Evolutionary conservation across 2,113 vertebrate genomes (phyloP), one percentile per base, ranked within the genome.

Genomic region (Pteropus alecto): DNA sequence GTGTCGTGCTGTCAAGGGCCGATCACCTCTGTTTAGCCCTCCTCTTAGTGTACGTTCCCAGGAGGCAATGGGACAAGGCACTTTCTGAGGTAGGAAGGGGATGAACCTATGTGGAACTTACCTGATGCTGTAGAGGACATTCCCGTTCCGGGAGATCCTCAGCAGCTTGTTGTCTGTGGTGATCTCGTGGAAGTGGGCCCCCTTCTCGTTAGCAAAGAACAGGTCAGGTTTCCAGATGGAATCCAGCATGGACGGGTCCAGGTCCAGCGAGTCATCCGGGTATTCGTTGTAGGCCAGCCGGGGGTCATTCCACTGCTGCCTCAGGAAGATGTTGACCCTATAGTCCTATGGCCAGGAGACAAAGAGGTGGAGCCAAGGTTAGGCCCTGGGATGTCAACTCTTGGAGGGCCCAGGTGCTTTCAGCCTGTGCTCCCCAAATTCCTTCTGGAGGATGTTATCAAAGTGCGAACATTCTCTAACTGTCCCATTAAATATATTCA

Each of bases 181-280:
- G 82, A 99, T 99, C 99, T 99, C 99, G 0, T 99, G 99, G 98
- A 99, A 99, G 97, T 99, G 99, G 63, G 99, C 99, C 26, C 99
- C 99, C 92, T 99, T 99, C 98, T 99, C 99, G 0, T 99, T 99
- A 95, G 99, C 99, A 0, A 99, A 99, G 98, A 99, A 99, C 99
- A 99, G 97, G 96, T 99, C 99, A 0, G 99, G 99, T 90, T 99
- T 99, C 99, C 99, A 99, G 98, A 99, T 99, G 97, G 99, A 99
- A 98, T 99, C 99, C 98, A 99, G 97, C 99, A 99, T 99, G 78
- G 99, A 99, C 0, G 99, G 99, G 98, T 99, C 99, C 60, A 99
- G 98, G 98, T 99, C 99, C 98, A 99, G 98, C 2, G 99, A 99
- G 97, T 99, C 99, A 1, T 99, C 99, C 0, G 99, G 99, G 86